Evolutionary conservation across 2,113 vertebrate species (phyloP), one percentile per base, ranked within the genome.

Genomic region (Mormyrus iriodes): DNA sequence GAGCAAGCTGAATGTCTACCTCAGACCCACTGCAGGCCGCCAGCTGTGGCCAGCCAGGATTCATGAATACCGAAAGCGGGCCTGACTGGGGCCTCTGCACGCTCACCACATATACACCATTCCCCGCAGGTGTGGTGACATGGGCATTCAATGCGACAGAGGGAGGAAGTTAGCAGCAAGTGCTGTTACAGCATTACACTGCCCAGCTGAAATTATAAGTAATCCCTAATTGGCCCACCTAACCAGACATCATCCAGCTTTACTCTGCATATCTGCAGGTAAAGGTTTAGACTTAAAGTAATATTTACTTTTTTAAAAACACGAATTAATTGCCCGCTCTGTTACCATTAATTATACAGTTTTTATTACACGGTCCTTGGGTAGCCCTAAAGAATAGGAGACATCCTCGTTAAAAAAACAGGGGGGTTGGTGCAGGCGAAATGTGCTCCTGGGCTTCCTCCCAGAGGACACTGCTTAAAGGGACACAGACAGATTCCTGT

Each of bases 391-490:
- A 35, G 27, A 53, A 35, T 1, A 4, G 85, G 27, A 48, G 42
- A n/a, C 9, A 42, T 55, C 19, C 85, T 87, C 42, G 52, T 61
- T 55, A 58, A 55, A 87, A n/a, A 87, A 44, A 17, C n/a, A 15
- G 17, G 17, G 35, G 53, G 53, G 19, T 85, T 46, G 73, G 58
- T 35, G 73, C 3, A 3, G n/a, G n/a, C 0, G 27, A 21, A 53
- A 12, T 52, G 85, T 46, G 39, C 55, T 87, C 35, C 19, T 19
- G 13, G 55, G 86, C 86, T 87, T 39, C 85, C 85, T 86, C 85
- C 85, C 85, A 86, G 17, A 86, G 85, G 85, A 86, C 85, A 53
- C 51, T 86, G 48, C 31, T 86, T 86, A 86, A 85, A 86, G 85
- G 85, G 85, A 86, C 85, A 53, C 51, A 53, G 85, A 86, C 85